Base-by-base conservation (phyloP, 2,888 invertebrate genomes). In the Allolobophora icterica region DNA sequence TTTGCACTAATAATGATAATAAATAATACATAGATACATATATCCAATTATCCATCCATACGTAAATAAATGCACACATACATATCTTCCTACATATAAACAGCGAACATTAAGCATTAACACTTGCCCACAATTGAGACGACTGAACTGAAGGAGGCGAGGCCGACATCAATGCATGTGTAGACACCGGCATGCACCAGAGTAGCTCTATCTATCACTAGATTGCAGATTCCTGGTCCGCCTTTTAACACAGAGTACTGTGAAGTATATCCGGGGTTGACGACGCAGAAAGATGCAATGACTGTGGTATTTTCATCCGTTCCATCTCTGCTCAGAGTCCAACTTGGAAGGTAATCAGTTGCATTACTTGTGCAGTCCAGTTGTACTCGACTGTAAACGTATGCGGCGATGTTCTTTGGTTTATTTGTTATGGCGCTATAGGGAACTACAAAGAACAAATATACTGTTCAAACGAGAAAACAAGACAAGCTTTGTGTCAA, bases 261-360 rank as follows among this genome's bases (percentile, higher is more conserved):
- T 30, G 71, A n/a, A 11, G 30, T 71, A 71, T n/a, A 71, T 8
- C n/a, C n/a, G 71, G 71, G 5, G 13, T 71, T 71, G n/a, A 71
- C 71, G 71, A n/a, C 8, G 71, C 71, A 71, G 71, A 71, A 71
- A 3, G 71, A 71, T n/a, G 71, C 71, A 71, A 71, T 71, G 71
- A 71, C 71, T 71, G n/a, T 71, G 0, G 71, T 71, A n/a, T 71
- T 71, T 71, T 30, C 71, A n/a, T 71, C 71, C 71, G 71, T 71
- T n/a, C 71, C 71, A 71, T 71, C 71, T 71, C n/a, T 71, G 71
- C 71, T 71, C 71, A 71, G 30, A 71, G 71, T n/a, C 71, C 71
- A 71, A 71, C 71, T 71, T 30, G 71, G 71, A 71, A 8, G 11
- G 71, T 71, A 71, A 1, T 11, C 71, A 13, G n/a, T 71, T n/a